Base-by-base conservation (phyloP, 2,113 vertebrate species). In the Pycnonotus jocosus region DNA sequence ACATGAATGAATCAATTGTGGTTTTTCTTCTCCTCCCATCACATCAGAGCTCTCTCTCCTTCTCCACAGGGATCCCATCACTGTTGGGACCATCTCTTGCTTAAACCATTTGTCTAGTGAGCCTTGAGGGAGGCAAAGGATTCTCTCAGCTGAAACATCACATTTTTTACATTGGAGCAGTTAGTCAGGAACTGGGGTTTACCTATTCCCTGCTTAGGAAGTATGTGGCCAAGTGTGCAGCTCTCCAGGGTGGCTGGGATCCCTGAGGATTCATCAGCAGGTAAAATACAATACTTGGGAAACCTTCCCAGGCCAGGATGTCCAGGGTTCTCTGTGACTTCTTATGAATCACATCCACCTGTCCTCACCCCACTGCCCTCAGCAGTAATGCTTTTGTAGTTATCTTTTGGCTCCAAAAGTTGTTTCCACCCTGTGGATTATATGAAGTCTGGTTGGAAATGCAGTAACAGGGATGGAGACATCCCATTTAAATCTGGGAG, bases 11-110 rank as follows among this genome's bases (percentile, higher is more conserved):
- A 31, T 42, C n/a, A 42, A 4, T 10, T 19, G 7, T 7, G 6
- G 0, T 4, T 44, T 72, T 47, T n/a, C 8, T 76, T 57, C 31
- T 66, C 12, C 12, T 57, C 0, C 1, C 9, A 47, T 35, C 3
- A 2, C 7, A 35, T 13, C 27, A 56, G 48, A 27, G 11, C 23
- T 24, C 42, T 15, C n/a, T 24, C 21, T 27, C 25, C 54, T 21
- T 24, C 35, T 37, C 38, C 6, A 35, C 9, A n/a, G 50, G 33
- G 40, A 33, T 57, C 16, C 42, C 25, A 30, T 74, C 9, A 6
- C 51, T 24, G 20, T 42, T 57, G 53, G 53, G 31, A 57, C 24
- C 3, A 45, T 33, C 54, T 88, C 19, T 40, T 81, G 19, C 19
- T 69, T 40, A 53, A 78, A 20, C 33, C 6, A 3, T 53, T 66